Conservation (phyloP, 2,888 invertebrate genomes). For the Prenolepis imparis region DNA sequence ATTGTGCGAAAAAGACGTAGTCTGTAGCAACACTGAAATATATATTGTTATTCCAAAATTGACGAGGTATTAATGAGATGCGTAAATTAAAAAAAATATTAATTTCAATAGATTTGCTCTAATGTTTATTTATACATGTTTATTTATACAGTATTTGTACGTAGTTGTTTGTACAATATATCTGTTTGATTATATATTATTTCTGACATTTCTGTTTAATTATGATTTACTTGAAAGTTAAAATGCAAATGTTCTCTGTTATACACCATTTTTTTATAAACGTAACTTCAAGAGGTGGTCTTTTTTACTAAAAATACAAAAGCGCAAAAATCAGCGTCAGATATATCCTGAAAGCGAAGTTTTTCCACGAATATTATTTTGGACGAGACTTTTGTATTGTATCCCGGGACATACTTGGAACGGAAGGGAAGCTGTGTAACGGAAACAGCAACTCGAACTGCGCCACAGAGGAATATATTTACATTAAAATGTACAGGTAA, state of each 20-base stretch:
- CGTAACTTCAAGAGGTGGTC: not conserved
- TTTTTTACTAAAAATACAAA: conserved; percentile 4
- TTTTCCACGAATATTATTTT: conserved; percentile 37
- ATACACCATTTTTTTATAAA: conserved; percentile 1
- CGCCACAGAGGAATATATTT: conserved; percentile 1
- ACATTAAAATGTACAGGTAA: conserved; percentile 18
- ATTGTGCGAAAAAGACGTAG: not conserved
- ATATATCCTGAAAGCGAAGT: not conserved
- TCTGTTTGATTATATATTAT: not conserved
- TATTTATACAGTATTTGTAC: not conserved
- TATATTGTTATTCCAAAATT: not conserved
- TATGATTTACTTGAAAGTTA: not conserved
- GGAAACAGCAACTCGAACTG: conserved; percentile 9
- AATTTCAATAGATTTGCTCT: not conserved
- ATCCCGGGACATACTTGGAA: conserved; percentile 4
- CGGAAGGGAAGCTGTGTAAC: conserved; percentile 7
- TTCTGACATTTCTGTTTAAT: conserved; percentile 7
- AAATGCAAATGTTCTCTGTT: not conserved
- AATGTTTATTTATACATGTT: not conserved
- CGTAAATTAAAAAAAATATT: not conserved
- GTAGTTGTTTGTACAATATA: not conserved
- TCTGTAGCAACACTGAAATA: not conserved
- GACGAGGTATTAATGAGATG: not conserved
- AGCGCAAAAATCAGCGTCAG: conserved; percentile 19
- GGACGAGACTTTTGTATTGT: conserved; percentile 27